Conservation (phyloP, 2,113 vertebrate genomes). For the Sminthopsis crassicaudata region DNA sequence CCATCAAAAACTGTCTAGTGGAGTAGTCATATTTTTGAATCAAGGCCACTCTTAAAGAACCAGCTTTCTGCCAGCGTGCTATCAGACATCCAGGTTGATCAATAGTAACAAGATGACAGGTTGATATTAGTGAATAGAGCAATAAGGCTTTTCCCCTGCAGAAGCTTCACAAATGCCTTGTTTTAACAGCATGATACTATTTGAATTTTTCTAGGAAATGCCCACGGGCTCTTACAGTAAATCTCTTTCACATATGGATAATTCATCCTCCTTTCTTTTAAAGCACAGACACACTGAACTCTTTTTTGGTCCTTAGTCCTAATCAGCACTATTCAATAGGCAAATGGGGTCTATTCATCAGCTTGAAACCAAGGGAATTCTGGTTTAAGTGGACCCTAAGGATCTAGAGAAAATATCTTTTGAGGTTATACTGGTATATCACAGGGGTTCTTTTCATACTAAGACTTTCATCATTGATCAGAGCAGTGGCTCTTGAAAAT, state of each 20-base stretch:
- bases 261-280: constrained; percentile 79
- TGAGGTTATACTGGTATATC: neutral
- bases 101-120: constrained; percentile 80
- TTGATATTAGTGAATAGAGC: constrained; percentile 78
- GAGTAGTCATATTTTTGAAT: constrained; percentile 60
- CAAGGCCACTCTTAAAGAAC: constrained; percentile 75
- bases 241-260: constrained; percentile 78
- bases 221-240: constrained; percentile 79
- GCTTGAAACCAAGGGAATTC: constrained; percentile 7
- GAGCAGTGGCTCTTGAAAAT: neutral
- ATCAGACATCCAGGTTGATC: constrained; percentile 74
- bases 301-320: constrained; percentile 66
- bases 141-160: constrained; percentile 80
- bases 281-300: constrained; percentile 74
- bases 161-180: constrained; percentile 81
- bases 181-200: constrained; percentile 81
- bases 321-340: constrained; percentile 71
- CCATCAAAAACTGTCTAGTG: constrained; percentile 73
- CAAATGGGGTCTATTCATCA: constrained; percentile 68
- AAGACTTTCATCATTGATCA: neutral
- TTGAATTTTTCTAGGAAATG: constrained; percentile 82
- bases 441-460: neutral
- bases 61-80: constrained; percentile 68
- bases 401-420: constrained; percentile 4
- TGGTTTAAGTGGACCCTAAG: neutral